phyloP scores from a whole-genome alignment of 2,113 vertebrate species.

The Archilochus colubris region DNA sequence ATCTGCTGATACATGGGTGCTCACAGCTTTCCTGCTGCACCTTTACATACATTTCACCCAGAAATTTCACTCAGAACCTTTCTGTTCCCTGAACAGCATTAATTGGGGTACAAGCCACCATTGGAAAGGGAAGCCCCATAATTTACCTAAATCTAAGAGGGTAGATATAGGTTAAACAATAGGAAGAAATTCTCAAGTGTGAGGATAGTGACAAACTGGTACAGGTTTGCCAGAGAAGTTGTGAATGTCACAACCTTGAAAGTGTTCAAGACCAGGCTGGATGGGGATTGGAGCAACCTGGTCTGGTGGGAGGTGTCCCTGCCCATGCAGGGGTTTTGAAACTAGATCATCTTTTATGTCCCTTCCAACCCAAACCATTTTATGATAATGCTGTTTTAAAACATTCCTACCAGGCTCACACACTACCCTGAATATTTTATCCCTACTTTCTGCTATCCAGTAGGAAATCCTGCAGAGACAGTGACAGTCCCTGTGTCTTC shows the following conservation, averaged over 20 bases:
- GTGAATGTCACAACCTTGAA: no score
- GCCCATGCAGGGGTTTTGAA: no score
- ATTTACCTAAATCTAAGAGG: no score
- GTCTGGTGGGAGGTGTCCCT: no score
- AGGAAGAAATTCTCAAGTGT: no score
- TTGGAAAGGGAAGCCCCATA: not conserved
- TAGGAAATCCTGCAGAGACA: not conserved
- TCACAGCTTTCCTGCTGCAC: accelerated
- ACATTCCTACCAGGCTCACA: not conserved
- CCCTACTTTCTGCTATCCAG: not conserved
- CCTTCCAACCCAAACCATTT: no score
- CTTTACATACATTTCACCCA: not conserved
- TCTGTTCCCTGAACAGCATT: not conserved
- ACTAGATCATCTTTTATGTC: no score
- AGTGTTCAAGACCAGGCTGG: no score
- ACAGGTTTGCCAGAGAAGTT: no score
- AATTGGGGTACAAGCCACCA: not conserved
- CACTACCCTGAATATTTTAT: not conserved
- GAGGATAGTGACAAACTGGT: no score
- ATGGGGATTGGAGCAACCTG: no score
- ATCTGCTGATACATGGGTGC: not conserved
- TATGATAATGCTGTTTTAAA: not conserved
- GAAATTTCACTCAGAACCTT: not conserved
- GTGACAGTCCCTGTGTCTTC: not conserved
- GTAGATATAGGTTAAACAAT: no score